Evolutionary conservation across 2,888 invertebrate genomes (phyloP), one percentile per base, ranked within the genome.

Genomic region (Oscheius sp.): DNA sequence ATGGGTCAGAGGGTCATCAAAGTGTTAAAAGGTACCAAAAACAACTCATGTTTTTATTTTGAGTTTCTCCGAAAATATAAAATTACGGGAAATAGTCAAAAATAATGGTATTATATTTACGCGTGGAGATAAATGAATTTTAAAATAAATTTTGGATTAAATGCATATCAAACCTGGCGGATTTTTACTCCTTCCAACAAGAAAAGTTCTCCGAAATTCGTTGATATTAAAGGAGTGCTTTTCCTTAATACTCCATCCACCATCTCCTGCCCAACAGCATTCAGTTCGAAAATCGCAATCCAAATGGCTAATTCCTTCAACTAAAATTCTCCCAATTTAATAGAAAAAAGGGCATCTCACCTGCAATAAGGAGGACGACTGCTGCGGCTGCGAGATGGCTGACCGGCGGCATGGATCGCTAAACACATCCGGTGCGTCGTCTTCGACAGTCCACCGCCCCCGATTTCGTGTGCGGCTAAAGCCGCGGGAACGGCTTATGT

Each of bases 121-220:
- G n/a, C n/a, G n/a, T n/a, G n/a, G n/a, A n/a, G n/a, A n/a, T n/a
- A n/a, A n/a, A n/a, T n/a, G n/a, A n/a, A n/a, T n/a, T n/a, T n/a
- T n/a, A n/a, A n/a, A n/a, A n/a, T n/a, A n/a, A n/a, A n/a, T n/a
- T n/a, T n/a, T n/a, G n/a, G n/a, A n/a, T n/a, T n/a, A n/a, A n/a
- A n/a, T n/a, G n/a, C n/a, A n/a, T 26, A 56, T 12, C 56, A 9
- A 14, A 70, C 70, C 68, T 20, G 80, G 80, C n/a, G 80, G 80
- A 2, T 74, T 74, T 50, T 69, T 69, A 28, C 73, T 70, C 36
- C 73, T 73, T 24, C 78, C 78, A 14, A 73, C 68, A 49, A 79
- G 67, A 50, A 80, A 80, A 2, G 71, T 74, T 56, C 72, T 73
- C 44, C 77, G 62, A 50, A 79, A 80, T 44, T 75, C 78, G 64